A percentile compares a stretch with the other conserved stretches of the same genome.
phyloP scores from a whole-genome alignment of 2,113 vertebrate genomes.

The Tachuris rubrigastra region DNA sequence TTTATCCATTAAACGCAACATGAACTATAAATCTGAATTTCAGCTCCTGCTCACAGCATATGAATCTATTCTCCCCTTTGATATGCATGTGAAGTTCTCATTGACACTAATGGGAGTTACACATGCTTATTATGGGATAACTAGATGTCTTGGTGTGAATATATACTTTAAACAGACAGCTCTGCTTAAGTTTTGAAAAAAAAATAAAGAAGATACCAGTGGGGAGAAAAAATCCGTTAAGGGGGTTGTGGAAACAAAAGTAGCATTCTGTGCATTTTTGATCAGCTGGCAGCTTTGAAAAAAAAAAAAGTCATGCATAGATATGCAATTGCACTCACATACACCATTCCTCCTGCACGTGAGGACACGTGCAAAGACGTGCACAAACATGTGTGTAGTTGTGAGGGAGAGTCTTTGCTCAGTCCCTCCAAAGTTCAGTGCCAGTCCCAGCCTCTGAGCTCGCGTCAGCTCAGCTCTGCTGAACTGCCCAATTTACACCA shows the following conservation, averaged over 20 bases:
- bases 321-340: neutral
- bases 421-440: neutral
- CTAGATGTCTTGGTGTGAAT: constrained; percentile 63
- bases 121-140: constrained; percentile 61
- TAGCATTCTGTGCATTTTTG: constrained; percentile 17
- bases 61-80: constrained; percentile 70
- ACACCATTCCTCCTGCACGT: neutral
- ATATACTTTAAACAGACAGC: constrained; percentile 63
- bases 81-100: constrained; percentile 67
- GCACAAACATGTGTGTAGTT: accelerated
- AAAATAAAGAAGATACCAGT: neutral
- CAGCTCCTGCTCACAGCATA: constrained; percentile 62
- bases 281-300: neutral
- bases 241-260: constrained; percentile 57
- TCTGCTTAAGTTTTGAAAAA: constrained; percentile 38
- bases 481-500: neutral
- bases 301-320: neutral
- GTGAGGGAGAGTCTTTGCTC: neutral
- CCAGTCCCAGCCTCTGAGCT: neutral
- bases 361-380: accelerated
- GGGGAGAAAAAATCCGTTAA: neutral
- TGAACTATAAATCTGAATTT: constrained; percentile 74
- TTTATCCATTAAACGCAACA: constrained; percentile 73
- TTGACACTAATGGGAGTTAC: constrained; percentile 64
- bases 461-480: neutral